Evolutionary conservation across 2,113 vertebrate genomes (phyloP).

Genomic region (Triplophysa rosa): DNA sequence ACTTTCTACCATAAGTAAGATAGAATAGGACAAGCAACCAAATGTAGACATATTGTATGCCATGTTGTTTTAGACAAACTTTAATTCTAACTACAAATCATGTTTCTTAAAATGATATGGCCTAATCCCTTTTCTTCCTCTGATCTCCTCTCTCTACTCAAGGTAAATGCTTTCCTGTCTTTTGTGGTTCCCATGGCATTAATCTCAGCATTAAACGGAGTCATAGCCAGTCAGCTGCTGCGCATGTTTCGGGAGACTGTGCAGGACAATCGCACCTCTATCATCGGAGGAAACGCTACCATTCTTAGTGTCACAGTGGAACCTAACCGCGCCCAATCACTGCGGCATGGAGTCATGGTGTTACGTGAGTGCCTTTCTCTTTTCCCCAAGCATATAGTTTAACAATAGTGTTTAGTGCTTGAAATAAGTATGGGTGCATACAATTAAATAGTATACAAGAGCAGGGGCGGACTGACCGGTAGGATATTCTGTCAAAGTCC

Average conservation of each 20-base stretch:
- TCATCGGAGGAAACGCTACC: conserved; percentile 79
- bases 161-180: conserved; percentile 91
- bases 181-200: conserved; percentile 90
- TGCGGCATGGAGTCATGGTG: conserved; percentile 90
- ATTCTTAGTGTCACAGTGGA: conserved; percentile 86
- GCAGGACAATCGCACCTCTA: conserved; percentile 84
- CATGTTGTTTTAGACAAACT: too few relatives aligned
- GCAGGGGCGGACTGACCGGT: too few relatives aligned
- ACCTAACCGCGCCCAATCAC: conserved; percentile 86
- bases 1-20: too few relatives aligned
- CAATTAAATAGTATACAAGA: not conserved
- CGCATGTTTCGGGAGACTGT: conserved; percentile 88
- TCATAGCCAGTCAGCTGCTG: conserved; percentile 94
- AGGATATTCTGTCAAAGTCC: too few relatives aligned
- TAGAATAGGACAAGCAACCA: too few relatives aligned
- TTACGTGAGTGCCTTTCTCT: conserved; percentile 79
- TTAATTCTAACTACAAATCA: too few relatives aligned
- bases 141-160: conserved; percentile 32
- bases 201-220: conserved; percentile 88
- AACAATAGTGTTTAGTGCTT: not conserved
- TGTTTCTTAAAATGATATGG: too few relatives aligned
- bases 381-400: not conserved
- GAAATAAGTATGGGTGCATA: not conserved
- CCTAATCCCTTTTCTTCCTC: too few relatives aligned
- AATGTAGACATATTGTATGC: too few relatives aligned